Evolutionary conservation across 2,888 invertebrate species (phyloP).

Genomic region (Epiblema foenella): DNA sequence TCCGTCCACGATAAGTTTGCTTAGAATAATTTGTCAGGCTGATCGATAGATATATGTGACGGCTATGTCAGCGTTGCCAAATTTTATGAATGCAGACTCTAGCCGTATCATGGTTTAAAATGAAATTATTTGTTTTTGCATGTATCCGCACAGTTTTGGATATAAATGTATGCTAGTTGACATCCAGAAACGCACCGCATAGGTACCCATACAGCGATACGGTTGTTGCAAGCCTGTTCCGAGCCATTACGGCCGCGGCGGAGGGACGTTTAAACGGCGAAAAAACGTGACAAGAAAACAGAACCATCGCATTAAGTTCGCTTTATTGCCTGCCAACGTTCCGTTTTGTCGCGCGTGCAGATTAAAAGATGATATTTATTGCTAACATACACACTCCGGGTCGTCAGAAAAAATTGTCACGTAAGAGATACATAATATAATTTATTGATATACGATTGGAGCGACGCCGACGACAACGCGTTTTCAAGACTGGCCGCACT

Average conservation of each 20-base stretch:
- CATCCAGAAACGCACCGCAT: constrained; percentile 30
- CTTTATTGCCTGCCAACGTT: constrained; percentile 71
- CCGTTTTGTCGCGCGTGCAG: constrained; percentile 69
- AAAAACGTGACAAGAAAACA: constrained; percentile 81
- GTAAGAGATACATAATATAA: constrained; percentile 44
- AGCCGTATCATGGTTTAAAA: not conserved
- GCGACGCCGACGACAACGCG: constrained; percentile 34
- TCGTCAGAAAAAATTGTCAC: constrained; percentile 43
- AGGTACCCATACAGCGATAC: constrained; percentile 38
- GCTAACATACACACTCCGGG: constrained; percentile 43
- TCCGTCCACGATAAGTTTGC: too few relatives aligned
- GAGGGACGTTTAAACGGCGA: constrained; percentile 75
- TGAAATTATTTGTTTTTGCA: not conserved
- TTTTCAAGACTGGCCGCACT: constrained; percentile 22
- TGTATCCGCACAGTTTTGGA: not conserved
- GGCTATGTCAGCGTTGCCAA: too few relatives aligned
- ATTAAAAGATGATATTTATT: constrained; percentile 74
- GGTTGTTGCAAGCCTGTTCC: constrained; percentile 42
- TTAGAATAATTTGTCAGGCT: too few relatives aligned
- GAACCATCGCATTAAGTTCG: constrained; percentile 73
- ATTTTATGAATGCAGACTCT: too few relatives aligned
- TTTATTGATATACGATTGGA: constrained; percentile 44
- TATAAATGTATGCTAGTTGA: constrained; percentile 16
- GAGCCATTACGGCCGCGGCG: constrained; percentile 45
- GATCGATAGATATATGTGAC: too few relatives aligned